These are phyloP conservation scores for Desmodus rotundus DNA, from an alignment of 2,113 vertebrate species.

Conservation along the genomic window DNA sequence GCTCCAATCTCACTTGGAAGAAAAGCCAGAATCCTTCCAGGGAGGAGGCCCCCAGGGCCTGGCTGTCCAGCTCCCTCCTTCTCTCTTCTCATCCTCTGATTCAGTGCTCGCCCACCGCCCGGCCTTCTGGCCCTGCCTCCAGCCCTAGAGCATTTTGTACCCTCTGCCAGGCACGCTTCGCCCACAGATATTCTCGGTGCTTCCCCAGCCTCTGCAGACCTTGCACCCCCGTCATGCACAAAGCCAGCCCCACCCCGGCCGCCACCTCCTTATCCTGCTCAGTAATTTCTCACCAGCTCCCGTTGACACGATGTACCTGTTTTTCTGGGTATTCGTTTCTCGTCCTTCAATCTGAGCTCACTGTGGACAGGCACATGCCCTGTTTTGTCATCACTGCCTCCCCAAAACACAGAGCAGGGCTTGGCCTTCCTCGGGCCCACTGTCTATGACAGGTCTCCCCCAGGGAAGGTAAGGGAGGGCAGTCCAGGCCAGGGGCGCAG, in stretches of 20 bases:
- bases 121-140: background rate
- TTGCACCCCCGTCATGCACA: too few species aligned
- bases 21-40: background rate
- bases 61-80: background rate
- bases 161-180: background rate
- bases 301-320: too few species aligned
- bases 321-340: background rate
- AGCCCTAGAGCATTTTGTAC: accelerated
- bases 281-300: background rate
- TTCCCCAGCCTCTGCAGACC: background rate
- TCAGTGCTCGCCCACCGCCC: background rate
- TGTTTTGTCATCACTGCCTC: too few species aligned
- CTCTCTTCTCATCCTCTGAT: background rate
- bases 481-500: background rate
- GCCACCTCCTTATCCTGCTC: background rate
- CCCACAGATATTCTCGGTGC: accelerated
- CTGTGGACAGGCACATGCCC: background rate
- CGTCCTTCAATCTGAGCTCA: accelerated
- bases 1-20: background rate
- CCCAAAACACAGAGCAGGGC: too few species aligned
- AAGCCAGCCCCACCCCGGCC: background rate
- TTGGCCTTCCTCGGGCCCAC: accelerated
- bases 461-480: background rate
- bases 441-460: accelerated
- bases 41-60: background rate